These are phyloP conservation scores for Callospermophilus lateralis DNA, from an alignment of 2,113 vertebrate genomes.

Conservation along the genomic window DNA sequence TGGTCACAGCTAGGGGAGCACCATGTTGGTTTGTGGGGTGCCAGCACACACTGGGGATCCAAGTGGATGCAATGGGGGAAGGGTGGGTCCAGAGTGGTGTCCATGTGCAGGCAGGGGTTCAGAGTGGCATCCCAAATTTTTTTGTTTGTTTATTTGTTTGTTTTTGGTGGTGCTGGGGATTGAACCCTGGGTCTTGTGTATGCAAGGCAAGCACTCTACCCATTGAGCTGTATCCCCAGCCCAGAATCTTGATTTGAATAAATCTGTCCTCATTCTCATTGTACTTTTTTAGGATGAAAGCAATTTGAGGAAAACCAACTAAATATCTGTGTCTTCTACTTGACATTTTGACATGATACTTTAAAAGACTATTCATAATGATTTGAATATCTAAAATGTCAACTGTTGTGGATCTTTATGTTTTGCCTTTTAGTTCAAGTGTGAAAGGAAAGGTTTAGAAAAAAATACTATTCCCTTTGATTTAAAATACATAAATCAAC, in stretches of 20 bases:
- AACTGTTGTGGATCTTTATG: slow-evolving; percentile 72
- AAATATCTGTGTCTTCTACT: slow-evolving; percentile 70
- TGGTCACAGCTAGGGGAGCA: too few relatives aligned
- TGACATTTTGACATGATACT: slow-evolving; percentile 69
- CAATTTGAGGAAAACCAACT: slow-evolving; percentile 65
- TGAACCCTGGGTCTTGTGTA: too few relatives aligned
- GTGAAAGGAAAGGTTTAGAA: slow-evolving; percentile 77
- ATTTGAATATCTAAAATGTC: slow-evolving; percentile 68
- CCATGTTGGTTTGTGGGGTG: too few relatives aligned
- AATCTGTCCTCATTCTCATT: slow-evolving; percentile 73
- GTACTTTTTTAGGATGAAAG: slow-evolving; percentile 26
- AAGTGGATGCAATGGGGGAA: too few relatives aligned
- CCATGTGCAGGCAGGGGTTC: too few relatives aligned
- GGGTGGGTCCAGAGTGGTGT: too few relatives aligned
- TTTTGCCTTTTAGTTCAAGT: slow-evolving; percentile 79
- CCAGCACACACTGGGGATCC: too few relatives aligned
- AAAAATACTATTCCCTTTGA: slow-evolving; percentile 33
- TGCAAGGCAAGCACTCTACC: too few relatives aligned
- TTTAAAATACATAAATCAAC: not conserved
- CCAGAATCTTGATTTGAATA: slow-evolving; percentile 73
- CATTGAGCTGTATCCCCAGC: too few relatives aligned
- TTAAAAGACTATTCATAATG: slow-evolving; percentile 70
- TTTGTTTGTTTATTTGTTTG: too few relatives aligned
- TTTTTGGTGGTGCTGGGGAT: too few relatives aligned
- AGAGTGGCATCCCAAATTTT: too few relatives aligned